phyloP scores from a whole-genome alignment of 2,797 vertebrate genomes.

The Orestias chungarensis region DNA sequence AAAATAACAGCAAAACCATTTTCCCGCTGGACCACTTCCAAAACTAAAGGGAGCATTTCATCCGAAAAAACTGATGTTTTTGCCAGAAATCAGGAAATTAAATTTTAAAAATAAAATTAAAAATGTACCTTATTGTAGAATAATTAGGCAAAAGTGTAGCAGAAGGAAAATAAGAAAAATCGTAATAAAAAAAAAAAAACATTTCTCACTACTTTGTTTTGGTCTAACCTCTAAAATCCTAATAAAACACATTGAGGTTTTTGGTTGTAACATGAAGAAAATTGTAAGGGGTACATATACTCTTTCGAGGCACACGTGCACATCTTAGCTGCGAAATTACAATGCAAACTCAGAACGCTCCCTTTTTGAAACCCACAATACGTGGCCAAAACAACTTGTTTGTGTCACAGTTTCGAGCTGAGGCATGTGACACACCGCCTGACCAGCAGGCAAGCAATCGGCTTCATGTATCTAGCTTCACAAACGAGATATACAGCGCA shows the following conservation, averaged over 20 bases:
- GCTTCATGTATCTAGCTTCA: constrained; percentile 22
- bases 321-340: background rate
- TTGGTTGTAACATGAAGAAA: background rate
- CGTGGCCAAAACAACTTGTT: constrained; percentile 9
- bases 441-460: constrained; percentile 25
- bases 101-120: too few relatives aligned
- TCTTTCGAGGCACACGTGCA: background rate
- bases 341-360: background rate
- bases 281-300: background rate
- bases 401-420: constrained; percentile 1
- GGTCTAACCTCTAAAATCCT: background rate
- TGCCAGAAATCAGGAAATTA: too few relatives aligned
- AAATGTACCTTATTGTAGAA: too few relatives aligned
- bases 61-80: too few relatives aligned
- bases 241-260: background rate
- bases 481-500: constrained; percentile 31
- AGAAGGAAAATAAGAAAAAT: too few relatives aligned
- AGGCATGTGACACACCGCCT: constrained; percentile 19
- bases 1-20: too few relatives aligned
- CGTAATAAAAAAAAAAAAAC: too few relatives aligned
- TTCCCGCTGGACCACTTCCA: too few relatives aligned
- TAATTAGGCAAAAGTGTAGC: too few relatives aligned
- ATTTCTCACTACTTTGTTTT: background rate
- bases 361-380: background rate
- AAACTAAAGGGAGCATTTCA: too few relatives aligned